Percentiles rank a stretch among this genome's conserved stretches.
phyloP scores from a whole-genome alignment of 1,140 invertebrate species.

The Rhynchophorus ferrugineus region DNA sequence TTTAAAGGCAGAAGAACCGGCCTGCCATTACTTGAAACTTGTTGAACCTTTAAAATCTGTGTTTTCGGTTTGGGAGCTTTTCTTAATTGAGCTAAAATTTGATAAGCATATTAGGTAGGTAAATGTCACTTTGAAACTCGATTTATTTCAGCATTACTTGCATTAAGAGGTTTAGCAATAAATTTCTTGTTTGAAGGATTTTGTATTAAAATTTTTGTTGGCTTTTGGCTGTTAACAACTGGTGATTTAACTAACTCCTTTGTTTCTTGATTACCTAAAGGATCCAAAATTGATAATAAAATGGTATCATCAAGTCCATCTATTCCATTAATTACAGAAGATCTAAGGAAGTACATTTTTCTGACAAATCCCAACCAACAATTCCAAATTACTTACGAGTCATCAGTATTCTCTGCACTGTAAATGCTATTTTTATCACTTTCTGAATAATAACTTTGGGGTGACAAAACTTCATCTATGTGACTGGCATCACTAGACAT shows the following conservation, averaged over 20 bases:
- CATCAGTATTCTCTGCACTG: constrained; percentile 20
- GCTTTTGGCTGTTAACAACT: constrained; percentile 14
- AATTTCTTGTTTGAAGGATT: constrained; percentile 31
- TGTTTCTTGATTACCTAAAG: constrained; percentile 23
- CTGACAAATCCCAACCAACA: not conserved
- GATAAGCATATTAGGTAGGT: not conserved
- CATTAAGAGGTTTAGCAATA: constrained; percentile 27
- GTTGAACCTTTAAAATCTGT: constrained; percentile 48
- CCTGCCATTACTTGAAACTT: constrained; percentile 44
- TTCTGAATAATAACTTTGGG: constrained; percentile 32
- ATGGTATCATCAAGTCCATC: constrained; percentile 27
- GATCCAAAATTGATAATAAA: constrained; percentile 27
- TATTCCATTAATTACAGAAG: constrained; percentile 21
- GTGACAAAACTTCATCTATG: constrained; percentile 30
- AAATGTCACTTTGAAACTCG: no score
- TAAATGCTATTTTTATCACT: constrained; percentile 32
- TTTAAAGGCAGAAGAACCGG: constrained; percentile 61
- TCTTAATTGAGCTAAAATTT: constrained; percentile 26
- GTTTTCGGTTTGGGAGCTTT: constrained; percentile 39
- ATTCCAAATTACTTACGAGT: constrained; percentile 12
- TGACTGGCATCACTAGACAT: constrained; percentile 32
- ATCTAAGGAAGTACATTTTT: constrained; percentile 10
- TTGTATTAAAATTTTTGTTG: constrained; percentile 32
- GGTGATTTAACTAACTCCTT: constrained; percentile 12
- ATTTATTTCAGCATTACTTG: no score